Percentiles rank a stretch among this genome's conserved stretches.
phyloP scores from a whole-genome alignment of 2,888 invertebrate species.

The Scaptodrosophila latifasciaeformis region DNA sequence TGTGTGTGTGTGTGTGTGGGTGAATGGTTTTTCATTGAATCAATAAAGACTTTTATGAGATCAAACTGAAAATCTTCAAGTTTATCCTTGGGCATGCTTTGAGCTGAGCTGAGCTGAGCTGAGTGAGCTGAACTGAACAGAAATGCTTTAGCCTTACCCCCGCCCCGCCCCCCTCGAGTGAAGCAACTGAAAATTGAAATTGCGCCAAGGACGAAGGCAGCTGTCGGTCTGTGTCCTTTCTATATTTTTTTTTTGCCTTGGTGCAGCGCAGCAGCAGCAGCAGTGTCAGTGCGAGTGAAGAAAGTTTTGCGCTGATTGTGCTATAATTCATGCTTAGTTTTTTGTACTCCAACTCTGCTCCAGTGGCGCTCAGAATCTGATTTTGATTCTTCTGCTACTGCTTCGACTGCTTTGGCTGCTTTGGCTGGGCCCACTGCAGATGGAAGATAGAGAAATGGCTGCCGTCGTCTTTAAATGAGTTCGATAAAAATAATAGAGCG shows the following conservation, averaged over 20 bases:
- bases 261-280: slow-evolving; percentile 30
- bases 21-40: slow-evolving; percentile 13
- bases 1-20: background rate
- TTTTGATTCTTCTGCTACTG: too few species aligned
- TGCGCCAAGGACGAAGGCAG: slow-evolving; percentile 15
- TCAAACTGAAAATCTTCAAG: slow-evolving; percentile 23
- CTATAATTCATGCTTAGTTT: slow-evolving; percentile 64
- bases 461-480: slow-evolving; percentile 58
- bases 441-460: slow-evolving; percentile 52
- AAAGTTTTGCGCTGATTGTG: slow-evolving; percentile 64
- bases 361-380: too few species aligned
- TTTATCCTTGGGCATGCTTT: slow-evolving; percentile 10
- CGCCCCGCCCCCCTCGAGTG: too few species aligned
- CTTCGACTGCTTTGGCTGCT: background rate
- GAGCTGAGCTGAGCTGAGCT: slow-evolving; percentile 6
- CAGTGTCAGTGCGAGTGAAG: slow-evolving; percentile 25
- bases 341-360: slow-evolving; percentile 36
- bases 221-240: too few species aligned
- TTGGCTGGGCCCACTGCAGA: slow-evolving; percentile 29
- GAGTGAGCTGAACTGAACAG: slow-evolving; percentile 10
- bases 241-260: too few species aligned
- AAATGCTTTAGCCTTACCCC: too few species aligned
- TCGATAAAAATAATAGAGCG: slow-evolving; percentile 59
- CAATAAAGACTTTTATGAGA: slow-evolving; percentile 33
- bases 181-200: slow-evolving; percentile 50